phyloP scores from a whole-genome alignment of 1,140 invertebrate genomes.

The Drosophila novamexicana region DNA sequence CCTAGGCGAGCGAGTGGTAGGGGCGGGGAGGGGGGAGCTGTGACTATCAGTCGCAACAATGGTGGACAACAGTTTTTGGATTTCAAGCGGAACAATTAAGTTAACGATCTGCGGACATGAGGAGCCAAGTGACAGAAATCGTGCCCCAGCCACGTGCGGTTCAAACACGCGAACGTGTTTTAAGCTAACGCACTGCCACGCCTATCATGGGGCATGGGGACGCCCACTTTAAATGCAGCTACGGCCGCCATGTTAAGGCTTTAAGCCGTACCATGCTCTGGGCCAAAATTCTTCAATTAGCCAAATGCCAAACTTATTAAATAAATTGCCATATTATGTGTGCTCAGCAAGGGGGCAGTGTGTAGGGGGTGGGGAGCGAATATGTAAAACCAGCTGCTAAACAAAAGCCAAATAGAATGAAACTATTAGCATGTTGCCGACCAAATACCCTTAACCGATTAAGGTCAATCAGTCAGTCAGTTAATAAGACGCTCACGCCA shows the following conservation, averaged over 20 bases:
- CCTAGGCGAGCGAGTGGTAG: slow-evolving; percentile 3
- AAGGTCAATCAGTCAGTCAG: no score
- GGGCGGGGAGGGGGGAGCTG: slow-evolving; percentile 18
- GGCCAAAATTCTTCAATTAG: slow-evolving; percentile 58
- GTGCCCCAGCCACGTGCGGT: slow-evolving; percentile 58
- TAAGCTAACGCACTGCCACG: slow-evolving; percentile 12
- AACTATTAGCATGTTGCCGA: no score
- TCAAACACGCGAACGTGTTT: slow-evolving; percentile 25
- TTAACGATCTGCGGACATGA: slow-evolving; percentile 77
- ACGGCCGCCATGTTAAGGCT: slow-evolving; percentile 2
- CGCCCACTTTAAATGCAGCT: no score
- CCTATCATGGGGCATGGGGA: neutral
- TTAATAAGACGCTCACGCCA: no score
- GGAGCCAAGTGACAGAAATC: slow-evolving; percentile 60
- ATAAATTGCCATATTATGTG: slow-evolving; percentile 52
- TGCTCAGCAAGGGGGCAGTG: slow-evolving; percentile 10
- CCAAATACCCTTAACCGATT: no score
- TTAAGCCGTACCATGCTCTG: slow-evolving; percentile 10
- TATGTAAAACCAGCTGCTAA: no score
- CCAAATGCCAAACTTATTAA: slow-evolving; percentile 56
- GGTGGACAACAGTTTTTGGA: slow-evolving; percentile 72
- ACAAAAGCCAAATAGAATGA: no score
- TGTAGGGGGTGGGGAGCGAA: no score
- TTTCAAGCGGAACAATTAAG: slow-evolving; percentile 82
- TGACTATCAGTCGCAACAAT: slow-evolving; percentile 77